A percentile compares a stretch with the other conserved stretches of the same genome.
These are phyloP conservation scores for Triplophysa bombifrons DNA, from an alignment of 2,797 vertebrate species.

Conservation along the genomic window DNA sequence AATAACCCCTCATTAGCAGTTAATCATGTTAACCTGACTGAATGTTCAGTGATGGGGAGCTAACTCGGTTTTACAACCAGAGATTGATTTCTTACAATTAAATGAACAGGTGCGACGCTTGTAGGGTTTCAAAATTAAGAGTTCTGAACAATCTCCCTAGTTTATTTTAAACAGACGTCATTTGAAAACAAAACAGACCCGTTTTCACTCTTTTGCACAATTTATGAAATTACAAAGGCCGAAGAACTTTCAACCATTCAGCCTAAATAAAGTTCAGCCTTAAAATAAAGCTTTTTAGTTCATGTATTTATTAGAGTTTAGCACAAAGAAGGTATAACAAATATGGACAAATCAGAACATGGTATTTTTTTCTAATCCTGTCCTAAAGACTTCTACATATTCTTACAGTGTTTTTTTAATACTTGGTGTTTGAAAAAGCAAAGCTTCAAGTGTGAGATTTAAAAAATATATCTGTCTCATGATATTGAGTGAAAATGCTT, in stretches of 20 bases:
- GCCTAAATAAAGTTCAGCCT: background rate
- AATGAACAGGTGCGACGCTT: constrained; percentile 43
- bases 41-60: constrained; percentile 41
- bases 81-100: constrained; percentile 49
- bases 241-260: background rate
- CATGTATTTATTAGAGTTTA: background rate
- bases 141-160: constrained; percentile 6
- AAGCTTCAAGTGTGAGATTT: too few relatives aligned
- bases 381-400: too few relatives aligned
- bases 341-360: too few relatives aligned
- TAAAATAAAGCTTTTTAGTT: background rate
- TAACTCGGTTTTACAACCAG: constrained; percentile 39
- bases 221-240: background rate
- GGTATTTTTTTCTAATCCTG: too few relatives aligned
- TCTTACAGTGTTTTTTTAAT: too few relatives aligned
- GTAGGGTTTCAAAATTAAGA: constrained; percentile 39
- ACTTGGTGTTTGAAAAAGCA: too few relatives aligned
- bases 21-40: constrained; percentile 49
- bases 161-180: constrained; percentile 7
- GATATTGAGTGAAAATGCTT: too few relatives aligned
- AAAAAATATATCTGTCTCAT: too few relatives aligned
- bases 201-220: background rate
- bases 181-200: background rate
- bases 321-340: background rate
- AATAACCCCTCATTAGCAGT: constrained; percentile 50